These are phyloP conservation scores for Heteromurus nitidus DNA, from an alignment of 2,888 invertebrate species.

Conservation along the genomic window DNA sequence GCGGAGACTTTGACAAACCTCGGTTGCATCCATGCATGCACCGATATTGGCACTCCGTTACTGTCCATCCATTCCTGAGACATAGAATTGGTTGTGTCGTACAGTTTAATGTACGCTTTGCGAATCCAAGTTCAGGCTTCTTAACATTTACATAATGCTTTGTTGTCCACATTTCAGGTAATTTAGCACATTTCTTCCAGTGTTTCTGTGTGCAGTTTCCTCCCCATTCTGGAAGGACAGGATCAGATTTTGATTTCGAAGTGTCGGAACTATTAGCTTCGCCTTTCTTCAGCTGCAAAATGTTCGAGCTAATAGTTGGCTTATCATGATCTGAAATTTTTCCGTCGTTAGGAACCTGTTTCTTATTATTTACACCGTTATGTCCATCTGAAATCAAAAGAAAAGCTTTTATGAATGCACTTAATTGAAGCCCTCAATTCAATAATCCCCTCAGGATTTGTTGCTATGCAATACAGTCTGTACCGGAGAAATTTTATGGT, in stretches of 20 bases:
- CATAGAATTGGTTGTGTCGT: slow-evolving; percentile 49
- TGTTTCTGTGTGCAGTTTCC: slow-evolving; percentile 60
- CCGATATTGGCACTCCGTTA: slow-evolving; percentile 68
- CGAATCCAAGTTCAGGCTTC: slow-evolving; percentile 37
- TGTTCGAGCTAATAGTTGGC: too few relatives aligned
- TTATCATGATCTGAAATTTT: too few relatives aligned
- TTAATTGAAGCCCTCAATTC: too few relatives aligned
- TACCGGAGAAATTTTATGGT: too few relatives aligned
- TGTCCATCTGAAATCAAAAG: too few relatives aligned
- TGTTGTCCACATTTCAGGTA: slow-evolving; percentile 42
- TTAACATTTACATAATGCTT: slow-evolving; percentile 37
- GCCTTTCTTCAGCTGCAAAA: too few relatives aligned
- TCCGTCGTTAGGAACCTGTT: too few relatives aligned
- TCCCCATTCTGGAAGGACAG: slow-evolving; percentile 56
- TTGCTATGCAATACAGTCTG: too few relatives aligned
- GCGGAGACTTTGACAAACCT: slow-evolving; percentile 37
- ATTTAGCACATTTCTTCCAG: slow-evolving; percentile 60
- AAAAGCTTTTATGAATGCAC: too few relatives aligned
- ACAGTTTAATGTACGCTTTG: slow-evolving; percentile 49
- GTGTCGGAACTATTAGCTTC: too few relatives aligned
- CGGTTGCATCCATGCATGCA: slow-evolving; percentile 69
- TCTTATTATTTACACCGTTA: too few relatives aligned
- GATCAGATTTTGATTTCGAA: neutral
- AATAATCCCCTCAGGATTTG: too few relatives aligned
- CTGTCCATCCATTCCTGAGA: slow-evolving; percentile 69